Base-by-base conservation (phyloP, 2,113 vertebrate genomes). In the Phylloscopus trochilus region DNA sequence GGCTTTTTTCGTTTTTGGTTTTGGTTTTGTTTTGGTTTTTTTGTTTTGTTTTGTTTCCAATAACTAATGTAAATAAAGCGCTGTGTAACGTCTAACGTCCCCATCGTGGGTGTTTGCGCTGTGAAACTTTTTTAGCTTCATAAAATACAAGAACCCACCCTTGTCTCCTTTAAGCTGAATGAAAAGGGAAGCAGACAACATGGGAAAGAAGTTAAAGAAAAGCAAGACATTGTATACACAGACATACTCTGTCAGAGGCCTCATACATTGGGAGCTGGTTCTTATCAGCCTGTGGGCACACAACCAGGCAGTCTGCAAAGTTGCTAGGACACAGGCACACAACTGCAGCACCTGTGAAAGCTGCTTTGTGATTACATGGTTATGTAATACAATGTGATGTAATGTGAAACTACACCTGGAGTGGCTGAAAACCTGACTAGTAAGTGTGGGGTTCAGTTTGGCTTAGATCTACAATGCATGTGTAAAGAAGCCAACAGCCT, bases 41-140 rank as follows among this genome's bases (percentile, higher is more conserved):
- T 8, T 39, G 10, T 26, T 26, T n/a, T 37, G 31, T 67, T 58
- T 58, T 13, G 2, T 26, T 85, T 63, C 28, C 1, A 10, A 79
- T 90, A 93, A 83, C 31, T 70, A 80, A 55, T 39, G 46, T 67
- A 94, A 95, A 85, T 58, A 80, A 77, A 93, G n/a, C 0, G 0
- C 43, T 80, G 63, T 37, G 51, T 83, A 59, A 39, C 33, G 51
- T 78, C 33, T 83, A 59, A 39, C 33, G 51, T 78, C 33, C 47
- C 64, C 44, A 20, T 72, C 39, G 60, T 49, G 79, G 33, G 37
- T 89, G 46, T 79, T 79, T 90, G 58, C 8, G 22, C 43, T 84
- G 52, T 53, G 83, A 81, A 47, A 87, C 87, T 73, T 92, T 68
- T 55, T 93, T 83, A 93, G 31, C 47, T 87, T 94, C 83, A 84